Evolutionary conservation across 2,113 vertebrate genomes (phyloP), one percentile per base, ranked within the genome.

Genomic region (Apteryx mantelli): DNA sequence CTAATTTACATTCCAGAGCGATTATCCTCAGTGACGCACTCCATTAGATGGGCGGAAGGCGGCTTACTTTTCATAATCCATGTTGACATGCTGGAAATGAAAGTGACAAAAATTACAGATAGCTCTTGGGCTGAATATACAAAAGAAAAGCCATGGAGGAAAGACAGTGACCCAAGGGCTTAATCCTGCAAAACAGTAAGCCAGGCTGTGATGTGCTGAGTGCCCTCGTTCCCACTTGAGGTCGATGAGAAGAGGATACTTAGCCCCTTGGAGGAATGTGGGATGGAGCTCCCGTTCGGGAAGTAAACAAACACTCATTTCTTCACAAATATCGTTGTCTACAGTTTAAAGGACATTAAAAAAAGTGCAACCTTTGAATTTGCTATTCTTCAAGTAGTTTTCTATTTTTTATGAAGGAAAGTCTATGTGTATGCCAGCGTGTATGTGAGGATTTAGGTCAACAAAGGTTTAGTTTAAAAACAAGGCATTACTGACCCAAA

Each of bases 31-130:
- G 75, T 61, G 74, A 89, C 86, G 65, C 69, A 55, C 73, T 79
- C 79, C 89, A 92, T 60, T 93, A 73, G 38, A 93, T 82, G 93
- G 76, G 73, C 3, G 20, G 82, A 61, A 4, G 7, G 76, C 95
- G 82, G 81, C 82, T 97, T 95, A 91, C 84, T 86, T 95, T 90
- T 89, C 92, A 94, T 91, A 97, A 94, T 96, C 84, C 81, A 38
- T 42, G 61, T 79, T 92, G 93, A 86, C 89, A 76, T 16, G 53
- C 69, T 85, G 74, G 91, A 96, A 96, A 94, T 86, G 78, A 79
- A 63, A 92, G 75, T 88, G 84, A 83, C 82, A 89, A 83, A 93
- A 92, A 68, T 95, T 85, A 93, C 66, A 85, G 58, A 91, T 81
- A 89, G 74, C 38, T 93, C 44, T 80, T 55, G 36, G 66, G n/a